Evolutionary conservation across 2,113 vertebrate species (phyloP).

Genomic region (Oryzias javanicus): DNA sequence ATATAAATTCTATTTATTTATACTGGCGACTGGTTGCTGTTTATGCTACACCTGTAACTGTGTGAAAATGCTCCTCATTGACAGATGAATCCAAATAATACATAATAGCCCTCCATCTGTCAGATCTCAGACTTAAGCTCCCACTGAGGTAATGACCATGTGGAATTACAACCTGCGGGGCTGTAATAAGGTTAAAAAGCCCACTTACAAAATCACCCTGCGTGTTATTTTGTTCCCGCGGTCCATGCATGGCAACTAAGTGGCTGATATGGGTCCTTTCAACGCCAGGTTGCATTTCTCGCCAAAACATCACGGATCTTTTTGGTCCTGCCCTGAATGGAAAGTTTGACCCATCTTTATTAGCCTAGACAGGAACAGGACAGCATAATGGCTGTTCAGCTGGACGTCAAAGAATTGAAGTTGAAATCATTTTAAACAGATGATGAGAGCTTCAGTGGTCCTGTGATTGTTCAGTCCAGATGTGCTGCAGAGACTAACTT

Average conservation of each 20-base stretch:
- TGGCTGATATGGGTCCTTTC: constrained; percentile 48
- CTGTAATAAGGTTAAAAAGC: constrained; percentile 57
- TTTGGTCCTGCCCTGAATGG: constrained; percentile 22
- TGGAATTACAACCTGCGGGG: constrained; percentile 34
- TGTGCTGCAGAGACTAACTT: too few relatives aligned
- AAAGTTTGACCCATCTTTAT: constrained; percentile 34
- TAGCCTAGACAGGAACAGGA: constrained; percentile 12
- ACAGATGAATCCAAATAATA: constrained; percentile 48
- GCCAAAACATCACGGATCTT: constrained; percentile 23
- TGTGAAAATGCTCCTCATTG: constrained; percentile 28
- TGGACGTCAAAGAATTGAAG: constrained; percentile 36
- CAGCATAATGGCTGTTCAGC: constrained; percentile 28
- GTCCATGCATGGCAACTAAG: constrained; percentile 37
- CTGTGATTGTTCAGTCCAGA: too few relatives aligned
- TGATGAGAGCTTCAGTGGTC: too few relatives aligned
- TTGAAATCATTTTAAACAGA: not conserved
- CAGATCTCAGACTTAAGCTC: constrained; percentile 22
- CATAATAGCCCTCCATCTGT: constrained; percentile 48
- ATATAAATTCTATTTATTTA: constrained; percentile 4
- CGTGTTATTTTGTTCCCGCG: constrained; percentile 32
- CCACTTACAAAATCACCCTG: constrained; percentile 35
- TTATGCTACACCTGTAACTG: constrained; percentile 16
- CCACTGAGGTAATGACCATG: constrained; percentile 37
- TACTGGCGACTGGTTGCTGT: constrained; percentile 11
- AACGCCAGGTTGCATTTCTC: constrained; percentile 33